Evolutionary conservation across 1,140 invertebrate species (phyloP), one percentile per base, ranked within the genome.

Genomic region (Drosophila dunni): DNA sequence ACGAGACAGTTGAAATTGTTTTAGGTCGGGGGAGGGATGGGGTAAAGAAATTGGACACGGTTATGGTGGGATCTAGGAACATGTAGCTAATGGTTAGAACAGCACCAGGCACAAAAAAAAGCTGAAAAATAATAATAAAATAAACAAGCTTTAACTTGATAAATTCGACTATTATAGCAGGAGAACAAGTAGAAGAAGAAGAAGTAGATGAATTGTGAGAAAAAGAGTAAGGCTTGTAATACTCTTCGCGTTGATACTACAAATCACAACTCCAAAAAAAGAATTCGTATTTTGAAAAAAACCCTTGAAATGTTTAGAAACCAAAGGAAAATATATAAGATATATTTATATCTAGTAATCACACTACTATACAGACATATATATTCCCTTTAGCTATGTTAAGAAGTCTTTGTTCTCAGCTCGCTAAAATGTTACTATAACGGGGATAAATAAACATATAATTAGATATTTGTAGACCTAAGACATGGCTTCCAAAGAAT

Each of bases 11-110:
- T 10, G 67, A 51, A 33, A 5, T 29, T 29, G 24, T 15, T 50
- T 44, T 24, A 24, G 81, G 79, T 88, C 75, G 70, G 81, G 81
- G 81, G 78, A 33, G n/a, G 11, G 4, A 34, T 4, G 15, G 34
- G 5, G 36, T 20, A 34, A 9, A 5, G 15, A 29, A 57, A 11
- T 51, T 15, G 58, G 46, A 45, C 7, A 66, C 61, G 24, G 72
- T 44, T 75, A 63, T 56, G 56, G 45, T 45, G 11, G 36, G 11
- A 54, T 38, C 36, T 44, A 33, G 3, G 24, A 46, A 11, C 66
- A 69, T 74, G 72, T 75, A 70, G 72, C 72, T 75, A 70, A 61
- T 34, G 29, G 40, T 54, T 53, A 24, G 15, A 13, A 50, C 62
- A 64, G 62, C 62, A 17, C 29, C 50, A 44, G 24, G 38, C 62